Conservation (phyloP, 1,140 invertebrate species). For the Oryctes rhinoceros region DNA sequence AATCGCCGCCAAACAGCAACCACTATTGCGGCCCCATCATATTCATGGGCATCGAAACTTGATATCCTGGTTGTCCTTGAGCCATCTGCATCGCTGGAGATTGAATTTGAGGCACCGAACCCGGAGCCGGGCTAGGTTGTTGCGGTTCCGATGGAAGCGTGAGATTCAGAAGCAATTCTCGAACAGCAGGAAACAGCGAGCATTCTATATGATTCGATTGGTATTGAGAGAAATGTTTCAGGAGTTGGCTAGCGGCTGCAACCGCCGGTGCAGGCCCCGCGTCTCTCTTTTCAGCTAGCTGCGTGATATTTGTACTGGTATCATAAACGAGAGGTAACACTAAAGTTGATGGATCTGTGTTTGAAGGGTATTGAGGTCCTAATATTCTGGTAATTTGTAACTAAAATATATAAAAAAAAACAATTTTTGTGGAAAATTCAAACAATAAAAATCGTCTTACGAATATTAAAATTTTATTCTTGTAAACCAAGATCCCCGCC, state of each 20-base stretch:
- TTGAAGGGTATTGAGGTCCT: conserved; percentile 68
- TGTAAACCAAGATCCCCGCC: conserved; percentile 82
- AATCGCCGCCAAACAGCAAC: neutral
- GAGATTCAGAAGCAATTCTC: conserved; percentile 84
- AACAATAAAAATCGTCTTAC: conserved; percentile 66
- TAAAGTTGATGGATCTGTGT: conserved; percentile 78
- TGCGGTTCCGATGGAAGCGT: conserved; percentile 67
- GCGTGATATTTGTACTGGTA: conserved; percentile 82
- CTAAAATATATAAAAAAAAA: conserved; percentile 62
- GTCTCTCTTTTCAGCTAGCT: conserved; percentile 82
- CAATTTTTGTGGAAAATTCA: conserved; percentile 21
- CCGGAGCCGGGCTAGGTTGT: conserved; percentile 61
- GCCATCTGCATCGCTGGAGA: conserved; percentile 66
- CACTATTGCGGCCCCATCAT: conserved; percentile 63
- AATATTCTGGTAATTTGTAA: conserved; percentile 81
- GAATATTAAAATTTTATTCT: conserved; percentile 89
- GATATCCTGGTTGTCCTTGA: conserved; percentile 61
- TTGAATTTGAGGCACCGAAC: conserved; percentile 65
- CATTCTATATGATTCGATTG: conserved; percentile 72
- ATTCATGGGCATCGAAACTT: conserved; percentile 64
- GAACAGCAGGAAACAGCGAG: conserved; percentile 86
- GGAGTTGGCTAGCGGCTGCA: conserved; percentile 70
- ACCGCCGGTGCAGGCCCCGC: conserved; percentile 69
- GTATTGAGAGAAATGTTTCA: conserved; percentile 74
- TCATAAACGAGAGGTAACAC: conserved; percentile 91